Percentiles rank a stretch among this genome's conserved stretches.
These are phyloP conservation scores for Puntigrus tetrazona DNA, from an alignment of 2,113 vertebrate species.

Conservation along the genomic window DNA sequence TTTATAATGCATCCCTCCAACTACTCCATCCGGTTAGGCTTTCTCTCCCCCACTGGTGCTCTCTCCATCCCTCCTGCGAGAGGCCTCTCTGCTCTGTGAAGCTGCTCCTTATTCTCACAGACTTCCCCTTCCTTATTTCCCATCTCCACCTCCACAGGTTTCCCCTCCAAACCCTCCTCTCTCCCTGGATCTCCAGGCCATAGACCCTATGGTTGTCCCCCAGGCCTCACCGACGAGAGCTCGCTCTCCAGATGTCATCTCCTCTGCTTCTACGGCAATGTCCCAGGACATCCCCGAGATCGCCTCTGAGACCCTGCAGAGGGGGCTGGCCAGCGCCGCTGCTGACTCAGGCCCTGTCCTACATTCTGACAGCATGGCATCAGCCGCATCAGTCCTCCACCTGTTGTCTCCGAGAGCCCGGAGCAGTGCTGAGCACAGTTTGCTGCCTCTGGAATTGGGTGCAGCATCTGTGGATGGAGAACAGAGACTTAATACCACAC, in stretches of 20 bases:
- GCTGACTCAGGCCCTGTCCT: conserved; percentile 68
- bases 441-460: conserved; percentile 82
- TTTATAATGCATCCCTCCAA: conserved; percentile 13
- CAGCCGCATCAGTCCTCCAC: conserved; percentile 89
- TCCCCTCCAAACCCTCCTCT: conserved; percentile 75
- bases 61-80: conserved; percentile 35
- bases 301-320: conserved; percentile 88
- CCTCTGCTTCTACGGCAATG: conserved; percentile 93
- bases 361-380: conserved; percentile 90
- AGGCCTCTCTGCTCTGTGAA: conserved; percentile 48
- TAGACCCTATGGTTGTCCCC: conserved; percentile 84
- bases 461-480: conserved; percentile 76
- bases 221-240: conserved; percentile 90
- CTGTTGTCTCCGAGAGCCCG: conserved; percentile 83
- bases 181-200: conserved; percentile 80
- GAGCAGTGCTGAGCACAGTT: conserved; percentile 74
- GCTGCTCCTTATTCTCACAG: conserved; percentile 45
- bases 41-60: conserved; percentile 44
- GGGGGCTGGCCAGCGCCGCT: conserved; percentile 70
- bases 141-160: conserved; percentile 66
- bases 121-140: conserved; percentile 50
- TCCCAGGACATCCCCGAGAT: conserved; percentile 97
- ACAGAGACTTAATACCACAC: conserved; percentile 81
- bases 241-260: conserved; percentile 96
- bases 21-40: conserved; percentile 1